phyloP scores from a whole-genome alignment of 2,797 vertebrate genomes.

The Halcyon badia region DNA sequence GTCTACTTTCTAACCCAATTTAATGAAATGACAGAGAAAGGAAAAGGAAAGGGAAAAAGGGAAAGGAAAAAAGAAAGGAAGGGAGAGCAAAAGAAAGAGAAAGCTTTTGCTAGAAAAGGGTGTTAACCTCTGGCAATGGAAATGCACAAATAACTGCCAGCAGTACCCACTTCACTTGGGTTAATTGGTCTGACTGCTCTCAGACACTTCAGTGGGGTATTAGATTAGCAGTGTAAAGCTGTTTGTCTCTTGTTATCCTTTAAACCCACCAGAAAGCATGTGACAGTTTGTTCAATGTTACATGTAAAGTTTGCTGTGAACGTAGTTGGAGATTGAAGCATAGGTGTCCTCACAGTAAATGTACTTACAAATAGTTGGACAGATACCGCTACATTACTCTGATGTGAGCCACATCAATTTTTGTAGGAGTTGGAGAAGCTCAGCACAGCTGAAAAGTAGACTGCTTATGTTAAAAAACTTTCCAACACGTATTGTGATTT shows the following conservation, averaged over 20 bases:
- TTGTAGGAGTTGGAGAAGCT: background rate
- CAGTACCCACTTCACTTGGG: background rate
- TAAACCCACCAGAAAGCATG: background rate
- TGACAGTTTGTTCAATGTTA: background rate
- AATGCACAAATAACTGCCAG: background rate
- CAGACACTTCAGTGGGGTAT: background rate
- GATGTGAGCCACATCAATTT: background rate
- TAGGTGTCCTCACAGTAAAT: background rate
- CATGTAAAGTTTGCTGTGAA: background rate
- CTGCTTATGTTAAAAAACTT: background rate
- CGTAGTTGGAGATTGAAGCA: accelerated
- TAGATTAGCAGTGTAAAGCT: background rate
- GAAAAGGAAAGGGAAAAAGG: background rate
- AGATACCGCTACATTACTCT: background rate
- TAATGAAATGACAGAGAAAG: background rate
- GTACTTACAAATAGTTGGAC: background rate
- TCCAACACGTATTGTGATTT: background rate
- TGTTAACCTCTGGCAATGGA: background rate
- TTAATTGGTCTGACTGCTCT: background rate
- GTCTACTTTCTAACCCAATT: background rate
- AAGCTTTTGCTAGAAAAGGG: background rate
- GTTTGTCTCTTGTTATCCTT: background rate
- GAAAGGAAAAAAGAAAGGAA: no score
- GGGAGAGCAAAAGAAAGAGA: background rate
- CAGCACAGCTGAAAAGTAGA: background rate